These are phyloP conservation scores for Sceloporus tristichus DNA, from an alignment of 2,113 vertebrate species.

Conservation along the genomic window DNA sequence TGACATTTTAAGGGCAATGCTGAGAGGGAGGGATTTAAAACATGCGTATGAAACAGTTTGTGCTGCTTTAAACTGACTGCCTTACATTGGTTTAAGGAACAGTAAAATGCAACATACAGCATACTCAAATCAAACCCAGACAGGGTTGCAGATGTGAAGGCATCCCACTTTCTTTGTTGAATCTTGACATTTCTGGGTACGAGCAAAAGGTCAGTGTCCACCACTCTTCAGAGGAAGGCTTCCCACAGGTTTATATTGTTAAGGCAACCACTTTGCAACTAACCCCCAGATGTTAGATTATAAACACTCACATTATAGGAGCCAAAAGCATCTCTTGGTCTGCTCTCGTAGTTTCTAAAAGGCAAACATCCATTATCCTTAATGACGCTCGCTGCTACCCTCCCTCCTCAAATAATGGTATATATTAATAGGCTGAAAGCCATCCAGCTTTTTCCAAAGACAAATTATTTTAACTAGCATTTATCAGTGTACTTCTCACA, in stretches of 20 bases:
- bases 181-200: neutral
- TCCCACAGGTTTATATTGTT: neutral
- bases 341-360: neutral
- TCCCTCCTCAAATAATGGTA: neutral
- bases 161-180: neutral
- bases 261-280: slow-evolving; percentile 3
- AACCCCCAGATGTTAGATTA: neutral
- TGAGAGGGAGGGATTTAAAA: neutral
- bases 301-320: neutral
- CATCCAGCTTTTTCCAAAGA: neutral
- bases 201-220: neutral
- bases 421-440: neutral
- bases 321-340: neutral
- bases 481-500: neutral
- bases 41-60: neutral
- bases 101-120: neutral
- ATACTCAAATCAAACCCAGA: neutral
- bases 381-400: neutral
- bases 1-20: neutral
- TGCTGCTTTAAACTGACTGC: neutral
- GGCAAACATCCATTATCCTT: neutral
- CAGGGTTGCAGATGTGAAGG: neutral
- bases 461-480: neutral
- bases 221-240: neutral
- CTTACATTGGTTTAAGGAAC: neutral